These are phyloP conservation scores for Dicentrarchus labrax DNA, from an alignment of 2,113 vertebrate genomes.

Conservation along the genomic window DNA sequence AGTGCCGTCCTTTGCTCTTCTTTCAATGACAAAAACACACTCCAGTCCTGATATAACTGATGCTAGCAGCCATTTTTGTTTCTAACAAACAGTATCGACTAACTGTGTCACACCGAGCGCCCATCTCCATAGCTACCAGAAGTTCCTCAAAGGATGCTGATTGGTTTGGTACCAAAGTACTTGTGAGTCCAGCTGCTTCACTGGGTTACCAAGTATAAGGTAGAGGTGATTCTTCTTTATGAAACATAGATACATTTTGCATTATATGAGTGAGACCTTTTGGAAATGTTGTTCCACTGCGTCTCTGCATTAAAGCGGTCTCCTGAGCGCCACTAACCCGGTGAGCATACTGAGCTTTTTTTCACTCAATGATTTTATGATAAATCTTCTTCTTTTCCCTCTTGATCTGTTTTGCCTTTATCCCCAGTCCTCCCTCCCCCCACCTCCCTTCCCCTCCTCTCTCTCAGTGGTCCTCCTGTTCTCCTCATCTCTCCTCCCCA, in stretches of 20 bases:
- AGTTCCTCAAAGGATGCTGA: too few species aligned
- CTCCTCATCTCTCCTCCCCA: constrained; percentile 70
- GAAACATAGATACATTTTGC: neutral
- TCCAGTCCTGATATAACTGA: too few species aligned
- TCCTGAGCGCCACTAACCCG: constrained; percentile 52
- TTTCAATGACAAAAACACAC: too few species aligned
- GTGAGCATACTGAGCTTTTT: constrained; percentile 32
- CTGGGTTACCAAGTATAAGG: neutral
- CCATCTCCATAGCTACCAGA: too few species aligned
- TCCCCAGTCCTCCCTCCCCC: constrained; percentile 43
- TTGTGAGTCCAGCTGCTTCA: too few species aligned
- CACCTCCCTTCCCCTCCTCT: constrained; percentile 15
- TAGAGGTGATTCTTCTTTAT: neutral
- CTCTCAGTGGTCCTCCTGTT: constrained; percentile 71
- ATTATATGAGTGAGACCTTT: constrained; percentile 17
- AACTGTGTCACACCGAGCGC: too few species aligned
- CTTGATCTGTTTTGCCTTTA: constrained; percentile 75
- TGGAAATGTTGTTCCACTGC: constrained; percentile 7
- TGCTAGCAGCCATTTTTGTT: too few species aligned
- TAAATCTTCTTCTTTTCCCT: constrained; percentile 64
- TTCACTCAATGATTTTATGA: constrained; percentile 59
- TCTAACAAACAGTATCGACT: too few species aligned
- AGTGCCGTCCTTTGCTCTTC: too few species aligned
- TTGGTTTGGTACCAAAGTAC: too few species aligned
- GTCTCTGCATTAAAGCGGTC: constrained; percentile 43